Evolutionary conservation across 2,113 vertebrate genomes (phyloP).

Genomic region (Anser brachyrhynchus): DNA sequence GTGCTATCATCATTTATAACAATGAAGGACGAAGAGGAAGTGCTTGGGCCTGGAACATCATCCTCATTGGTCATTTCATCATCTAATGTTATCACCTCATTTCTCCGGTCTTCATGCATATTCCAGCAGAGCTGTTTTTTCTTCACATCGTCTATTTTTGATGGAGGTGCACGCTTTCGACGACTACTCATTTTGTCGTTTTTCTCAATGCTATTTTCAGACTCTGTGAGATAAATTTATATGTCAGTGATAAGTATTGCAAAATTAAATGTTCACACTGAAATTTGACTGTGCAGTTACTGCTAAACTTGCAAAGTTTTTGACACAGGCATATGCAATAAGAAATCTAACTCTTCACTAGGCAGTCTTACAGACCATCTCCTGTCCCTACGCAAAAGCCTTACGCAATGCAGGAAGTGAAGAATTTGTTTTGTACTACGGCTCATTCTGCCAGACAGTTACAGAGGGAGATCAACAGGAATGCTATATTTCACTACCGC

Average conservation of each 20-base stretch:
- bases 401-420: neutral
- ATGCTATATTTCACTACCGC: neutral
- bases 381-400: neutral
- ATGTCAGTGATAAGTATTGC: neutral
- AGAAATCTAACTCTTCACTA: neutral
- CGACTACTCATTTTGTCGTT: slow-evolving; percentile 86
- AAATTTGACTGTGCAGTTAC: neutral
- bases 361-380: neutral
- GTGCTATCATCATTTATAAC: slow-evolving; percentile 44
- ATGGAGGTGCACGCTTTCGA: slow-evolving; percentile 87
- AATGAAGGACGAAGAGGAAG: slow-evolving; percentile 48
- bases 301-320: neutral
- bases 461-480: neutral
- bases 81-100: slow-evolving; percentile 59
- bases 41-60: slow-evolving; percentile 55
- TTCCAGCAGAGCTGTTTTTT: slow-evolving; percentile 90
- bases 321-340: neutral
- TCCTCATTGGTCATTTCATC: slow-evolving; percentile 63
- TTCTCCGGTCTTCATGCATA: slow-evolving; percentile 89
- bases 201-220: neutral
- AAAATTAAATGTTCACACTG: neutral
- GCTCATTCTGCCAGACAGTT: neutral
- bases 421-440: accelerated
- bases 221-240: neutral
- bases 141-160: slow-evolving; percentile 86